Conservation (phyloP, 2,797 vertebrate genomes). For the Trachurus trachurus region DNA sequence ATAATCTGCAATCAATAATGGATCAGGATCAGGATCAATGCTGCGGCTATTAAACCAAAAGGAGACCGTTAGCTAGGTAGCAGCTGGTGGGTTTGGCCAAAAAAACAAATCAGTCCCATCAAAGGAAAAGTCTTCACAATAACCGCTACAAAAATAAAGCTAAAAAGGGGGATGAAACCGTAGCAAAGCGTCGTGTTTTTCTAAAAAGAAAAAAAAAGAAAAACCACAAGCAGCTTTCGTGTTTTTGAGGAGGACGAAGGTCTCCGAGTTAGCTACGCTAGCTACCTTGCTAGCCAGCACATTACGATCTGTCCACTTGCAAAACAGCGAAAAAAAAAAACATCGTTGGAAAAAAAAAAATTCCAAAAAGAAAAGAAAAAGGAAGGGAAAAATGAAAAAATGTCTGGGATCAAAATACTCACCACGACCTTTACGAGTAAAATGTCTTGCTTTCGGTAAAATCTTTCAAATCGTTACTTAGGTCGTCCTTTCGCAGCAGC, state of each 20-base stretch:
- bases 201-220: conserved; percentile 33
- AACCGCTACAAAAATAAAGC: conserved; percentile 68
- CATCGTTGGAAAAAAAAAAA: conserved; percentile 74
- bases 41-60: conserved; percentile 41
- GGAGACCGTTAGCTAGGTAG: conserved; percentile 31
- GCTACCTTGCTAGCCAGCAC: conserved; percentile 71
- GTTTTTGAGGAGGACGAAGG: conserved; percentile 38
- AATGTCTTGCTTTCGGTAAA: conserved; percentile 84
- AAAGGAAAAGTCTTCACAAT: conserved; percentile 67
- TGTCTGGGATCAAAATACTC: conserved; percentile 87
- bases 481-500: conserved; percentile 69
- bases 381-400: conserved; percentile 80
- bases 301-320: conserved; percentile 71
- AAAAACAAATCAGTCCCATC: conserved; percentile 72
- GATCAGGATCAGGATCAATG: conserved; percentile 27
- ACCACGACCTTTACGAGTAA: conserved; percentile 87
- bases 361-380: conserved; percentile 82
- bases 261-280: conserved; percentile 63
- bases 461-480: conserved; percentile 72
- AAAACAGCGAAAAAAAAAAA: conserved; percentile 80
- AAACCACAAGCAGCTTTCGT: conserved; percentile 56
- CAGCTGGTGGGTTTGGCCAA: conserved; percentile 36
- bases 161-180: conserved; percentile 57
- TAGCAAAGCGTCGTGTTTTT: conserved; percentile 58
- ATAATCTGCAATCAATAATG: conserved; percentile 30